Evolutionary conservation across 1,140 invertebrate species (phyloP).

Genomic region (Sycophila sp.): DNA sequence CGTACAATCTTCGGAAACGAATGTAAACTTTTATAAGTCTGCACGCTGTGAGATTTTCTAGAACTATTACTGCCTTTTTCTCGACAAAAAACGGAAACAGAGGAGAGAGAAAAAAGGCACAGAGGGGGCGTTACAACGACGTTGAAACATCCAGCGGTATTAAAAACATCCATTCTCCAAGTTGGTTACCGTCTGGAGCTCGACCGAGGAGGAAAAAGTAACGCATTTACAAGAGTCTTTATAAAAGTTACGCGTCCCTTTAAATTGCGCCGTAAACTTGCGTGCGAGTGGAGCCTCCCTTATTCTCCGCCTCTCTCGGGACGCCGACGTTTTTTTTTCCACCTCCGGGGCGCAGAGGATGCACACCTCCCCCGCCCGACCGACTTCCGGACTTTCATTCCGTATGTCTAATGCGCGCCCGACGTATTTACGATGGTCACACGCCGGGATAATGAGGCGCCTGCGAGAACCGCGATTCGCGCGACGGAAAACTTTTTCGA

Average conservation of each 20-base stretch:
- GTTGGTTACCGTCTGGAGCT: no score
- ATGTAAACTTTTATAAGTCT: no score
- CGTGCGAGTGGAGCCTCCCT: no score
- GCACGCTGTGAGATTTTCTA: no score
- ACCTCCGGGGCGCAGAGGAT: not conserved
- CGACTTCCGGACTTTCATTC: conserved; percentile 31
- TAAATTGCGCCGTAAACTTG: not conserved
- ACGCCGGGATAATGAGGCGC: conserved; percentile 6
- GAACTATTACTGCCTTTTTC: no score
- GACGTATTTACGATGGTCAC: conserved; percentile 9
- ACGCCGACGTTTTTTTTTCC: not conserved
- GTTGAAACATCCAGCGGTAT: no score
- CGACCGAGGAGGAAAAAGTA: not conserved
- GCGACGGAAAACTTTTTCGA: not conserved
- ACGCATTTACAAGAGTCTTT: not conserved
- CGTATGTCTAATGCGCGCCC: conserved; percentile 3
- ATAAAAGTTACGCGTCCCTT: not conserved
- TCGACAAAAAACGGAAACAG: no score
- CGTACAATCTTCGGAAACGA: no score
- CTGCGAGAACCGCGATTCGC: not conserved
- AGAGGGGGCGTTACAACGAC: no score
- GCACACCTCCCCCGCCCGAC: not conserved
- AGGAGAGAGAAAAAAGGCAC: no score
- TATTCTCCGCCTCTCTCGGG: not conserved
- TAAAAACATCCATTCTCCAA: no score